These are phyloP conservation scores for Diabrotica undecimpunctata DNA, from an alignment of 1,140 invertebrate species.

Conservation along the genomic window DNA sequence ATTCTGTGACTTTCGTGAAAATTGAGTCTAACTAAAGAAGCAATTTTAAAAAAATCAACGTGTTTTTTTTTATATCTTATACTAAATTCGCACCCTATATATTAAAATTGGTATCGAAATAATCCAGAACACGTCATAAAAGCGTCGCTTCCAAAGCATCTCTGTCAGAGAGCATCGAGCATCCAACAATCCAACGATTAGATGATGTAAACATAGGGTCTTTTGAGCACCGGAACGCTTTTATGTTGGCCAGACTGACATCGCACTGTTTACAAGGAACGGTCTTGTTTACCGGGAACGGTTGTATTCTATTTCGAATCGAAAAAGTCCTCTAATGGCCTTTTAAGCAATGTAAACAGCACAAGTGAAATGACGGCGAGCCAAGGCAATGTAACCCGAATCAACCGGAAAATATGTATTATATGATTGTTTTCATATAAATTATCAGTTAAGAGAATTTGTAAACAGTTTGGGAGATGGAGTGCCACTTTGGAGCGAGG, in stretches of 20 bases:
- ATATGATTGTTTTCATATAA: constrained; percentile 15
- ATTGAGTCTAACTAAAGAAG: too few relatives aligned
- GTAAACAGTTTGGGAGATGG: constrained; percentile 6
- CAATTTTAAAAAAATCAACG: too few relatives aligned
- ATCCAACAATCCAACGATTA: too few relatives aligned
- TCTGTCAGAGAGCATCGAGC: too few relatives aligned
- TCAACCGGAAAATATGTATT: constrained; percentile 23
- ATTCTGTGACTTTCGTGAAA: too few relatives aligned
- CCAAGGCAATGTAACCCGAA: constrained; percentile 27
- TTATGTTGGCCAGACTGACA: constrained; percentile 26
- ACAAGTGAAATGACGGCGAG: constrained; percentile 30
- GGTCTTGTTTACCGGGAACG: constrained; percentile 23
- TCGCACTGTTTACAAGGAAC: background rate
- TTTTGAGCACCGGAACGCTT: constrained; percentile 25
- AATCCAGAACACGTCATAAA: too few relatives aligned
- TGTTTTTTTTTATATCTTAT: too few relatives aligned
- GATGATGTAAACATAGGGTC: constrained; percentile 21
- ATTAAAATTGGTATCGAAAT: too few relatives aligned
- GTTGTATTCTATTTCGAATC: constrained; percentile 22
- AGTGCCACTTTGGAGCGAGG: too few relatives aligned
- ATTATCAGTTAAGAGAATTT: constrained; percentile 13
- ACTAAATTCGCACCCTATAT: too few relatives aligned
- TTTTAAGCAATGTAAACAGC: constrained; percentile 31
- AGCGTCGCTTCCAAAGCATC: too few relatives aligned
- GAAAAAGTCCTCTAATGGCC: constrained; percentile 26